Conservation (phyloP, 2,888 invertebrate genomes). For the Cabera pusaria region DNA sequence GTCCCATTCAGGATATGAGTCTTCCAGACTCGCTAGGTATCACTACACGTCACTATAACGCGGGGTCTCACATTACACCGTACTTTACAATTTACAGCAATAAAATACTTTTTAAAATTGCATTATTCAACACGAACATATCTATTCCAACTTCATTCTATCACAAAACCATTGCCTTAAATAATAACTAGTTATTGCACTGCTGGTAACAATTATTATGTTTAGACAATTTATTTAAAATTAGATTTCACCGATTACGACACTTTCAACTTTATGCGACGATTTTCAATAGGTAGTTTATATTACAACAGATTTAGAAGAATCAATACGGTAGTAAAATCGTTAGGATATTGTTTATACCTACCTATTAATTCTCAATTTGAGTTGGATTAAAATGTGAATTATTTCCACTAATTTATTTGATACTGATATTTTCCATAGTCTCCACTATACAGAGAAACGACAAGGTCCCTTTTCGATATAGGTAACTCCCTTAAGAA, state of each 20-base stretch:
- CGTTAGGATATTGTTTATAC: no score
- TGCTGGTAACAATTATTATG: conserved; percentile 13
- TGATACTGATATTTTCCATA: conserved; percentile 7
- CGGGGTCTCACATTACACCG: conserved; percentile 15
- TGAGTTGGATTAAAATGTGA: no score
- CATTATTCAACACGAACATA: conserved; percentile 12
- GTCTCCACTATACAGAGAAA: conserved; percentile 6
- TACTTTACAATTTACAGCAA: conserved; percentile 28
- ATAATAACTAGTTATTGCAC: conserved; percentile 23
- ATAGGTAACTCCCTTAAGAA: conserved; percentile 19
- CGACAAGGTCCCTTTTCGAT: conserved; percentile 25
- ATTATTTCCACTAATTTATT: conserved; percentile 5
- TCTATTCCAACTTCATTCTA: conserved; percentile 13
- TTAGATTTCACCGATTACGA: no score
- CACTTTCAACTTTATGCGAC: no score
- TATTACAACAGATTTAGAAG: no score
- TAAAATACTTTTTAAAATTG: conserved; percentile 25
- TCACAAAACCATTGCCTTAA: conserved; percentile 26
- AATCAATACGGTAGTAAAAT: no score
- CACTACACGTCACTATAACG: conserved; percentile 22
- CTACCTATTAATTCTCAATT: no score
- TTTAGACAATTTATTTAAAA: no score
- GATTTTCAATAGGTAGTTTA: no score
- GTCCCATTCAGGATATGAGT: conserved; percentile 7
- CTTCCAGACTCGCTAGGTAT: conserved; percentile 24